Evolutionary conservation across 1,140 invertebrate genomes (phyloP), one percentile per base, ranked within the genome.

Genomic region (Oryzaephilus surinamensis): DNA sequence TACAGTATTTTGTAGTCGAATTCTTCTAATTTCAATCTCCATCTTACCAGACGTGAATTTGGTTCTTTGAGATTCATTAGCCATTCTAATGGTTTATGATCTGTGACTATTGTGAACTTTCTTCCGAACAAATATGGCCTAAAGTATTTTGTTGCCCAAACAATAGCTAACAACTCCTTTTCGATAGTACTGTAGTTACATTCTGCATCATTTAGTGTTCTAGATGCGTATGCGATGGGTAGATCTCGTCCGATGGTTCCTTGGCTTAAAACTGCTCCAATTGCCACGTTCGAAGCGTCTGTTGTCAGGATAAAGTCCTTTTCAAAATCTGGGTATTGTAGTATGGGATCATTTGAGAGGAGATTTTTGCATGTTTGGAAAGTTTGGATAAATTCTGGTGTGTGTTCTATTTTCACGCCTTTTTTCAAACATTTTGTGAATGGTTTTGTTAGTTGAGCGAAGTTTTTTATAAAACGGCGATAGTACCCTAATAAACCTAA

Each of bases 151-250:
- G n/a, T n/a, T n/a, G n/a, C n/a, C n/a, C n/a, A n/a, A n/a, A n/a
- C n/a, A n/a, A n/a, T n/a, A n/a, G n/a, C n/a, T n/a, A n/a, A n/a
- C n/a, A n/a, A n/a, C n/a, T n/a, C n/a, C n/a, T n/a, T n/a, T n/a
- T n/a, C n/a, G n/a, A n/a, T n/a, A n/a, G n/a, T n/a, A 13, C 55
- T 60, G 41, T 69, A 69, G 20, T 66, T 65, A 18, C 48, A n/a
- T 50, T 73, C 62, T 19, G 56, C 49, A 5, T 36, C 5, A 4
- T 60, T 63, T 7, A 70, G 42, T 6, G 61, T 51, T 20, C 62
- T 40, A 4, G 64, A 70, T 4, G 62, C 63, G 43, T 57, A 71
- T 10, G 61, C 57, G 3, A 71, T 51, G 1, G 59, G 60, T 18
- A 46, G 51, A 51, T 60, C 57, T 13, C 37, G 13, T 11, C 46